Conservation (phyloP, 2,888 invertebrate species). For the Eledona agricola region DNA sequence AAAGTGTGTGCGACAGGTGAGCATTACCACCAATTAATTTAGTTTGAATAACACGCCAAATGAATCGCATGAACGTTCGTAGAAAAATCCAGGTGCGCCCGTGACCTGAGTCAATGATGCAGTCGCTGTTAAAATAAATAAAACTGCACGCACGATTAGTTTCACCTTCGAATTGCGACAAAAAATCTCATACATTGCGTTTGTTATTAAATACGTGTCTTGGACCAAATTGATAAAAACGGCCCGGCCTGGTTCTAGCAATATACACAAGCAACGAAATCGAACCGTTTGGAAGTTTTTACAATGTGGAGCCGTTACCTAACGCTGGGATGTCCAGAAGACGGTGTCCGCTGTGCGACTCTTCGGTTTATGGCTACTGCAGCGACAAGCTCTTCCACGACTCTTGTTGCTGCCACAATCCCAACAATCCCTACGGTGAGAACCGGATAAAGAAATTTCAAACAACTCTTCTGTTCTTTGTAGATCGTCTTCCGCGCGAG, state of each 20-base stretch:
- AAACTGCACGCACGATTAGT: no score
- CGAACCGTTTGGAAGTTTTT: slow-evolving; percentile 25
- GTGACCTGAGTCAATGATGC: no score
- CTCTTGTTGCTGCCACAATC: slow-evolving; percentile 76
- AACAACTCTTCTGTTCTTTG: slow-evolving; percentile 45
- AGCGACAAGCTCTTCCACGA: slow-evolving; percentile 79
- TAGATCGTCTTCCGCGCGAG: slow-evolving; percentile 67
- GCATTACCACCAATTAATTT: no score
- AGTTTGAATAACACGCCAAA: no score
- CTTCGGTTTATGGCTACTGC: slow-evolving; percentile 81
- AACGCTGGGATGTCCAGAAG: slow-evolving; percentile 37
- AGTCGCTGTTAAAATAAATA: no score
- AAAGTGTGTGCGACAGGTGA: no score
- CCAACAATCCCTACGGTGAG: slow-evolving; percentile 62
- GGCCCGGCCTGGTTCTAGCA: slow-evolving; percentile 39
- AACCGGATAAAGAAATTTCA: slow-evolving; percentile 1
- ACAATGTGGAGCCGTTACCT: slow-evolving; percentile 18
- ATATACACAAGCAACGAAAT: slow-evolving; percentile 37
- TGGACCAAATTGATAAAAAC: no score
- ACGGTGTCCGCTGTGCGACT: slow-evolving; percentile 78
- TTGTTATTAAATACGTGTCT: no score
- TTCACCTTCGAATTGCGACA: no score
- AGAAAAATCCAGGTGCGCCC: no score
- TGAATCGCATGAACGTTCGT: no score
- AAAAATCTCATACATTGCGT: no score